Evolutionary conservation across 2,888 invertebrate species (phyloP).

Genomic region (Melieria crassipennis): DNA sequence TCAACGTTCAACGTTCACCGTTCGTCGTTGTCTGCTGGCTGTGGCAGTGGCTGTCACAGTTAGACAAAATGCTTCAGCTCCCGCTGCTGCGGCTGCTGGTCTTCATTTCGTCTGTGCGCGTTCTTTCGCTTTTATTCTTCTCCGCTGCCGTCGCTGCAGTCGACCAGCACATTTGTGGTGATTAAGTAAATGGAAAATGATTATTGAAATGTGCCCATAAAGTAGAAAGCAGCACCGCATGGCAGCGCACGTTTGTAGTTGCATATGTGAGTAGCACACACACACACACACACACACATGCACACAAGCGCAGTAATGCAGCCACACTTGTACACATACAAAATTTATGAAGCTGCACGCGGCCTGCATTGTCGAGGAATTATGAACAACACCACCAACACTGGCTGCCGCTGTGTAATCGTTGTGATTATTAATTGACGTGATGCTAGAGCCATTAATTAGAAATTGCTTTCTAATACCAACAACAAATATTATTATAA

Average conservation of each 20-base stretch:
- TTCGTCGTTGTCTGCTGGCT: neutral
- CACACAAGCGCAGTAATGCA: neutral
- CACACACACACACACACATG: neutral
- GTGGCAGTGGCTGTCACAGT: constrained; percentile 31
- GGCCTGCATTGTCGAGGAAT: too few relatives aligned
- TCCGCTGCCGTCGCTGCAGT: neutral
- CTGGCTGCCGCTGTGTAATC: too few relatives aligned
- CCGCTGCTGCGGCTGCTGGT: constrained; percentile 14
- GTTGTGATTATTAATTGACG: too few relatives aligned
- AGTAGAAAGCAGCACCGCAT: constrained; percentile 22
- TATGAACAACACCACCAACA: too few relatives aligned
- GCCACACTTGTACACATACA: neutral
- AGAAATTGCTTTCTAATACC: too few relatives aligned
- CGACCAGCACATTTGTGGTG: constrained; percentile 36
- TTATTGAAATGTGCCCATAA: constrained; percentile 46
- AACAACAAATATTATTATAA: too few relatives aligned
- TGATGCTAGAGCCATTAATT: too few relatives aligned
- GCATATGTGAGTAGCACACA: neutral
- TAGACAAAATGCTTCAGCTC: constrained; percentile 32
- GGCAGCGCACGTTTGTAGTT: neutral
- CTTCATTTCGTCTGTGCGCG: neutral
- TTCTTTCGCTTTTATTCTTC: constrained; percentile 27
- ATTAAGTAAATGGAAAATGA: constrained; percentile 48
- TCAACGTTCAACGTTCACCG: constrained; percentile 10
- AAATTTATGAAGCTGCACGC: constrained; percentile 18